Base-by-base conservation (phyloP, 1,140 invertebrate species). In the Zophobas atratus region DNA sequence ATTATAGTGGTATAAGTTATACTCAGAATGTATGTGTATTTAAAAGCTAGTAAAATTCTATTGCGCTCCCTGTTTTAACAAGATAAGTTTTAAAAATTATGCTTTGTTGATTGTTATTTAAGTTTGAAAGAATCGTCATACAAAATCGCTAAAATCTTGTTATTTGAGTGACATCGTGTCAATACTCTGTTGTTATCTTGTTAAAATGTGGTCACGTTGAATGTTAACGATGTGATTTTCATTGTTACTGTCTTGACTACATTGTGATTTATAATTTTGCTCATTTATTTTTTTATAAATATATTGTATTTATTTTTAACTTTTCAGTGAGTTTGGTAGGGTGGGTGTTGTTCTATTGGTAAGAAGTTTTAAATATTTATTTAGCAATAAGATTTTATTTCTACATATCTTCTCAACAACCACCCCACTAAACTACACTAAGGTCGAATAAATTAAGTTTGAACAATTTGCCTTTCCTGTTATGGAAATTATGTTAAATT, bases 251-350 rank as follows among this genome's bases (percentile, higher is more conserved):
- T 51, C 36, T 72, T 48, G 34, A 51, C 33, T 74, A 32, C 55
- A 74, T 79, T 38, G 48, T 74, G 36, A 55, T 77, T 70, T 71
- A 55, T 33, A 39, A 1, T 77, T 74, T 70, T 80, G 76, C 73
- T 75, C 67, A 76, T 77, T 77, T 74, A n/a, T 76, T 70, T 78
- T 72, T 71, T 20, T 56, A 71, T 72, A 8, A 60, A 60, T 76
- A 63, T 53, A 20, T 74, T 76, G 46, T 78, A 79, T 75, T 73
- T 67, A 79, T 55, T 81, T 75, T 76, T 79, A 77, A 75, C 46
- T 75, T 83, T 82, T 81, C 80, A 81, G 81, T 80, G 63, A 78
- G 81, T 85, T 85, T 85, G 83, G 84, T 85, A 85, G 84, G 84
- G 84, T 85, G 84, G 84, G 84, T 85, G 84, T 79, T 85, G 84